A percentile compares a stretch with the other conserved stretches of the same genome.
Evolutionary conservation across 2,113 vertebrate species (phyloP).

Genomic region (Nicator chloris): DNA sequence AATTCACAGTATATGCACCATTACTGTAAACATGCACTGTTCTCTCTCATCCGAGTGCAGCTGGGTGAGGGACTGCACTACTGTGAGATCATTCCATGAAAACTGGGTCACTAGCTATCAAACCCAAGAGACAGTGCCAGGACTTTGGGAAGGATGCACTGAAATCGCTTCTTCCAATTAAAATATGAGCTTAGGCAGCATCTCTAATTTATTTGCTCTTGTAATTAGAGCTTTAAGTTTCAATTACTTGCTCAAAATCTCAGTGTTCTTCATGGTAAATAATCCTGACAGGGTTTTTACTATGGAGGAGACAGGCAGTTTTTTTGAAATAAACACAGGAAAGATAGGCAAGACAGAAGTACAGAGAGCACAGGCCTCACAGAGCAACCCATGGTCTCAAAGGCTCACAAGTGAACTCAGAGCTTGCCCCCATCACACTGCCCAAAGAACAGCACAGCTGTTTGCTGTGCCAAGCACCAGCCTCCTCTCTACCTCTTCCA

Average conservation of each 20-base stretch:
- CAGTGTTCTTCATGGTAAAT: background rate
- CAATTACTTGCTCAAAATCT: constrained; percentile 1
- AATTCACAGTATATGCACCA: background rate
- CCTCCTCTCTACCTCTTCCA: background rate
- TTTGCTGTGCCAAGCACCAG: background rate
- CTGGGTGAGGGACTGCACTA: background rate
- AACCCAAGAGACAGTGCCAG: background rate
- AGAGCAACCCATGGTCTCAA: background rate
- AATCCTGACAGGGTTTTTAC: background rate
- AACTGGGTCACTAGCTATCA: constrained; percentile 3
- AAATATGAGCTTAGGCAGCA: background rate
- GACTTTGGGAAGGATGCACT: background rate
- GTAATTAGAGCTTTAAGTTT: constrained; percentile 15
- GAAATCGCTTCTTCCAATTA: constrained; percentile 3
- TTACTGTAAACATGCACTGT: background rate
- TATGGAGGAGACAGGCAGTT: background rate
- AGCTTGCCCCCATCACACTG: background rate
- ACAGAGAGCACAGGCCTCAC: background rate
- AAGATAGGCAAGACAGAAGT: background rate
- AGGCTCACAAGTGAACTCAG: background rate
- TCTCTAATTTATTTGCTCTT: background rate
- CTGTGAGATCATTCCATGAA: background rate
- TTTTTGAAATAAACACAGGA: background rate
- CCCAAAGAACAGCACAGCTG: background rate
- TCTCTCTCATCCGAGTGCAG: background rate